phyloP scores from a whole-genome alignment of 2,888 invertebrate genomes.

The Acronicta aceris region DNA sequence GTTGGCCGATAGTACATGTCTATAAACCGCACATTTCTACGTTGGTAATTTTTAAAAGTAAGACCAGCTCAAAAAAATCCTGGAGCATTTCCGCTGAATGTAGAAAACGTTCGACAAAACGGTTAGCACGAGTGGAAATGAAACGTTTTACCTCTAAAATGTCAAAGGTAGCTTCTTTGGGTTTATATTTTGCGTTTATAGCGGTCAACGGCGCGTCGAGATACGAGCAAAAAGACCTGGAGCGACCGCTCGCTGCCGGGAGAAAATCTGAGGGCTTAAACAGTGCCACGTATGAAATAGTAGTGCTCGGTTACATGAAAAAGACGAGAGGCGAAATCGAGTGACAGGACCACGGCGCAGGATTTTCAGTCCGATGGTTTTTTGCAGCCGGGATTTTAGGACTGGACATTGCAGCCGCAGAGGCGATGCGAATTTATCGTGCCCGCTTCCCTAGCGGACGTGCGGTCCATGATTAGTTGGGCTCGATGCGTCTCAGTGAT shows the following conservation, averaged over 20 bases:
- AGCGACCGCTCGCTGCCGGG: slow-evolving; percentile 81
- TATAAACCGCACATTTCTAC: slow-evolving; percentile 10
- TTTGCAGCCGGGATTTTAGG: slow-evolving; percentile 83
- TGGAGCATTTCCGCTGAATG: slow-evolving; percentile 66
- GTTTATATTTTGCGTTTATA: slow-evolving; percentile 89
- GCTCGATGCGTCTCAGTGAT: slow-evolving; percentile 68
- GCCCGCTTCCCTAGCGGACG: slow-evolving; percentile 70
- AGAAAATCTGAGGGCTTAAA: slow-evolving; percentile 89
- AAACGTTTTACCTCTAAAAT: slow-evolving; percentile 86
- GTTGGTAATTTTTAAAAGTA: slow-evolving; percentile 38
- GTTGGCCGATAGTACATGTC: too few species aligned
- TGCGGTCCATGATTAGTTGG: slow-evolving; percentile 82
- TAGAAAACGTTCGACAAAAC: slow-evolving; percentile 75
- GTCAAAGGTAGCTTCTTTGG: slow-evolving; percentile 87
- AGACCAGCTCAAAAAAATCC: slow-evolving; percentile 57
- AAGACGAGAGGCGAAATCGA: slow-evolving; percentile 88
- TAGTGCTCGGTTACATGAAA: slow-evolving; percentile 88
- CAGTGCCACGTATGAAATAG: slow-evolving; percentile 89
- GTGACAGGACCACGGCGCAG: slow-evolving; percentile 86
- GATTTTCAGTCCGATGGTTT: slow-evolving; percentile 86
- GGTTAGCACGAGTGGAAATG: slow-evolving; percentile 78
- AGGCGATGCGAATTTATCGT: slow-evolving; percentile 83
- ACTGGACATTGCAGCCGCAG: slow-evolving; percentile 77
- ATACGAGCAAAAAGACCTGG: slow-evolving; percentile 83
- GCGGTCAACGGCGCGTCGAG: slow-evolving; percentile 84